phyloP scores from a whole-genome alignment of 2,888 invertebrate species.

The Labia minor region DNA sequence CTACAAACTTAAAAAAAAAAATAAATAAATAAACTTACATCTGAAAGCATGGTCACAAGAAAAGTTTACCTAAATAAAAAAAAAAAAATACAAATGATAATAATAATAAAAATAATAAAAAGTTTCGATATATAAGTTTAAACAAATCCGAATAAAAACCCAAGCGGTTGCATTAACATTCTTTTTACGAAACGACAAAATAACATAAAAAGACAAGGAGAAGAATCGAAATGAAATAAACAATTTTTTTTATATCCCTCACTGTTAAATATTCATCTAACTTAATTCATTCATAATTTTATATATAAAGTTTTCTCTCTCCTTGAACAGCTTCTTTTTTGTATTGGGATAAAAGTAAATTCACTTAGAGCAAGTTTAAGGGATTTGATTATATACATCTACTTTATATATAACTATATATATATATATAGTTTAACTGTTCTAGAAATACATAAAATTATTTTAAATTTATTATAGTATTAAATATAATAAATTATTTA shows the following conservation, averaged over 20 bases:
- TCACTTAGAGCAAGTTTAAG: neutral
- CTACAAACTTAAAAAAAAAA: neutral
- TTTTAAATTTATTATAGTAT: too few relatives aligned
- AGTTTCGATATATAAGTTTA: neutral
- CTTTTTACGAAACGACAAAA: neutral
- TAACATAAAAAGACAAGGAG: neutral
- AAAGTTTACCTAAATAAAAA: neutral
- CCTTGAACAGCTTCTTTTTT: neutral
- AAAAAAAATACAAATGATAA: neutral
- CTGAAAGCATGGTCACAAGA: too few relatives aligned
- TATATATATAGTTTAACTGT: too few relatives aligned
- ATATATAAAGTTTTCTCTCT: neutral
- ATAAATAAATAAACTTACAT: neutral
- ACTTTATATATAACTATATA: too few relatives aligned
- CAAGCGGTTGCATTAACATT: neutral
- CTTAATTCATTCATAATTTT: neutral
- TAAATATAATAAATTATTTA: too few relatives aligned
- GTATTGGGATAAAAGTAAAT: neutral
- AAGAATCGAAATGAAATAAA: neutral
- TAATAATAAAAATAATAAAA: neutral
- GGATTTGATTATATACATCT: too few relatives aligned
- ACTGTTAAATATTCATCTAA: constrained; percentile 3
- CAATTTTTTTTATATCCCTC: neutral
- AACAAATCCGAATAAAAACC: neutral
- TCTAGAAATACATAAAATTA: too few relatives aligned